Conservation (phyloP, 2,113 vertebrate species). For the Bothrops jararaca region DNA sequence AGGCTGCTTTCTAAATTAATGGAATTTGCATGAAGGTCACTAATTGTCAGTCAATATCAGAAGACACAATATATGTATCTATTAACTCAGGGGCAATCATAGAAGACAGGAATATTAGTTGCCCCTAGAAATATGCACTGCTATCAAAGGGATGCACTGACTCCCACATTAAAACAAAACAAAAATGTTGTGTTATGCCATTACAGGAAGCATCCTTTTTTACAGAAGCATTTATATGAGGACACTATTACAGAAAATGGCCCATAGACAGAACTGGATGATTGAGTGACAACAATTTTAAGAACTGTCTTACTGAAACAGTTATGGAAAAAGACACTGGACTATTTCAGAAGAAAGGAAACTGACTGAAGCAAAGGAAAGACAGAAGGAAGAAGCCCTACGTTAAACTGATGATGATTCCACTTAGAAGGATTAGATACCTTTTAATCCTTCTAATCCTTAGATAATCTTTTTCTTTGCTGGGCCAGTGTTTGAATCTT, state of each 20-base stretch:
- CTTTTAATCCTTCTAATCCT: not conserved
- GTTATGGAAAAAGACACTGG: too few species aligned
- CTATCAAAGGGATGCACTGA: too few species aligned
- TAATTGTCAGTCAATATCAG: too few species aligned
- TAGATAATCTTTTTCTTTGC: slow-evolving; percentile 18
- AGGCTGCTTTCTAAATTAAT: not conserved
- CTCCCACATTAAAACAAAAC: not conserved
- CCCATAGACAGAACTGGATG: not conserved
- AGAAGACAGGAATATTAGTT: not conserved
- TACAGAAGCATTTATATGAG: not conserved
- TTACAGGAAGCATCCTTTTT: not conserved
- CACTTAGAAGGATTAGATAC: not conserved
- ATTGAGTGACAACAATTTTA: not conserved
- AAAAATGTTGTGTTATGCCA: not conserved
- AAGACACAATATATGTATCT: not conserved
- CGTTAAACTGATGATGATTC: not conserved
- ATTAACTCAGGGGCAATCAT: not conserved
- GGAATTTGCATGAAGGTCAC: not conserved
- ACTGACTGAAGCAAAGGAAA: not conserved
- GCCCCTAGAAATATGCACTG: not conserved
- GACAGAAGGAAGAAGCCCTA: not conserved
- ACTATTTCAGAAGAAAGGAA: not conserved
- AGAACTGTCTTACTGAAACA: not conserved
- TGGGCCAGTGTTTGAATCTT: not conserved
- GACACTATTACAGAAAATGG: not conserved